phyloP scores from a whole-genome alignment of 2,888 invertebrate genomes.

The Mystacides longicornis region DNA sequence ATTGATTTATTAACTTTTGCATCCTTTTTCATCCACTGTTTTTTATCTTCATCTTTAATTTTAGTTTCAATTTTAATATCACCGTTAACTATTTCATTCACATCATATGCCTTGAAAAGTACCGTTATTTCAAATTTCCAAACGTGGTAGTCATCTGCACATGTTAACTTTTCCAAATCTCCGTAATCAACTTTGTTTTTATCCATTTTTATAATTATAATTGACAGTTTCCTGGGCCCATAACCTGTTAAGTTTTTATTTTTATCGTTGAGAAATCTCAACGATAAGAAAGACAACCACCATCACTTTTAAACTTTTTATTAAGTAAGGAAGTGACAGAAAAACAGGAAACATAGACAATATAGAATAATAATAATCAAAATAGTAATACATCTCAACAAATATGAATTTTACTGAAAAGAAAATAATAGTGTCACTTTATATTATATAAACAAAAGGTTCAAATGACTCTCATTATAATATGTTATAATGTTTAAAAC shows the following conservation, averaged over 20 bases:
- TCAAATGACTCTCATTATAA: too few species aligned
- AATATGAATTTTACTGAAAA: too few species aligned
- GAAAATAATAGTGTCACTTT: too few species aligned
- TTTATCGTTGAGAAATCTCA: too few species aligned
- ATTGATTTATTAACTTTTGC: neutral
- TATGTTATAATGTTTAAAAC: too few species aligned
- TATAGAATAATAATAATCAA: too few species aligned
- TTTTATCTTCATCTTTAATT: neutral
- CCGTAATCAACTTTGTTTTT: neutral
- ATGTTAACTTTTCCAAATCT: neutral
- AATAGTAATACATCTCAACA: too few species aligned
- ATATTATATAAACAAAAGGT: too few species aligned
- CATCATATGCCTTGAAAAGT: neutral
- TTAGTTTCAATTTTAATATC: neutral
- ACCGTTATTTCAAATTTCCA: neutral
- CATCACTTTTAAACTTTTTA: too few species aligned
- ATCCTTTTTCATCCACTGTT: neutral
- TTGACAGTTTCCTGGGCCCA: neutral
- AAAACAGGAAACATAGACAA: too few species aligned
- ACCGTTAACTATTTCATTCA: neutral
- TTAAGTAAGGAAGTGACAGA: too few species aligned
- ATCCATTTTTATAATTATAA: neutral
- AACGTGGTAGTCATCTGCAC: neutral
- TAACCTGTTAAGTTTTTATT: neutral
- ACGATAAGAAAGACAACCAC: too few species aligned